Evolutionary conservation across 1,140 invertebrate genomes (phyloP).

Genomic region (Zaprionus tsacasi): DNA sequence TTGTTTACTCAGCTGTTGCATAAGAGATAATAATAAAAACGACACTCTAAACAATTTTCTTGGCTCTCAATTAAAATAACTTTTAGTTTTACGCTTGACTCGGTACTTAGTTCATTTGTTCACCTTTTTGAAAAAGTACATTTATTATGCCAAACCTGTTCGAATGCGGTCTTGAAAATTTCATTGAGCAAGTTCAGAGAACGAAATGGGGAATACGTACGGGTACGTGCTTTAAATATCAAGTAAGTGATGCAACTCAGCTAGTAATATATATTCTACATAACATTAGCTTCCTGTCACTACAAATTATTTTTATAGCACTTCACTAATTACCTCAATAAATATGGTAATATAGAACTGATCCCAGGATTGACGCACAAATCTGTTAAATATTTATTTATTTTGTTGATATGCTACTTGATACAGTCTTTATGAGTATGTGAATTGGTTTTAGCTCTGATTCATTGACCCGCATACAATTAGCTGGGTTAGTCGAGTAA

Average conservation of each 20-base stretch:
- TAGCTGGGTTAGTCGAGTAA: background rate
- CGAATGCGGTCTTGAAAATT: constrained; percentile 57
- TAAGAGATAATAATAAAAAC: constrained; percentile 1
- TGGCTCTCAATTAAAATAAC: background rate
- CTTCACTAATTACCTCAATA: background rate
- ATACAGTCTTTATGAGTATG: constrained; percentile 16
- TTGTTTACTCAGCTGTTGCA: constrained; percentile 16
- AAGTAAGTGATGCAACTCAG: constrained; percentile 21
- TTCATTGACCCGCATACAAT: constrained; percentile 12
- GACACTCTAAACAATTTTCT: constrained; percentile 4
- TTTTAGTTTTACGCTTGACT: constrained; percentile 4
- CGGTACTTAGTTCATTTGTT: constrained; percentile 4
- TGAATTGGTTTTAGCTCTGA: constrained; percentile 8
- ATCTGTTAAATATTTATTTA: constrained; percentile 16
- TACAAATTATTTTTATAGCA: background rate
- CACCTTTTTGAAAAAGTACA: constrained; percentile 9
- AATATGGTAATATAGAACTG: background rate
- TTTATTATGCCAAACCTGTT: constrained; percentile 56
- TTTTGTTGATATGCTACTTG: background rate
- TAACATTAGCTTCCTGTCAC: constrained; percentile 11
- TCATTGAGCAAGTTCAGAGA: constrained; percentile 54
- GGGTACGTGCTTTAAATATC: constrained; percentile 53
- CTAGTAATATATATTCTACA: constrained; percentile 11
- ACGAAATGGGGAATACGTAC: constrained; percentile 35
- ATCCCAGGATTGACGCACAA: constrained; percentile 7